These are phyloP conservation scores for Parus major DNA, from an alignment of 2,113 vertebrate genomes.

Conservation along the genomic window DNA sequence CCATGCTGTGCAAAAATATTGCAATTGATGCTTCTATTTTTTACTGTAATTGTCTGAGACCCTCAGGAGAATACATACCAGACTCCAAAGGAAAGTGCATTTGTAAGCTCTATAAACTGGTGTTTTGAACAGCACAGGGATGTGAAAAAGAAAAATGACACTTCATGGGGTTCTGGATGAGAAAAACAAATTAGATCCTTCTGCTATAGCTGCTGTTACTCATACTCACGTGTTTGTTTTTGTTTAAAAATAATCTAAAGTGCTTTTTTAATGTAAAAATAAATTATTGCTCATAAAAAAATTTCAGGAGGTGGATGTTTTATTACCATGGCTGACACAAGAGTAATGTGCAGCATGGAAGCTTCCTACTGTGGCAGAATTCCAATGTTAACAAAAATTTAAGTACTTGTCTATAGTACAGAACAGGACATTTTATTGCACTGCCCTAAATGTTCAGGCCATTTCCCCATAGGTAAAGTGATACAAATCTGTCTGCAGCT, in stretches of 20 bases:
- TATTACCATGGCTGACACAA: not conserved
- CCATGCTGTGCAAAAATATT: slow-evolving; percentile 51
- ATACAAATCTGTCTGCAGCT: not conserved
- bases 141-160: slow-evolving; percentile 15
- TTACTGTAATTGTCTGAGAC: slow-evolving; percentile 49
- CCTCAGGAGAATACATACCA: slow-evolving; percentile 19
- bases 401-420: not conserved
- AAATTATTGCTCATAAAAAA: not conserved
- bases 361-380: not conserved
- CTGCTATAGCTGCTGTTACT: not conserved
- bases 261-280: not conserved
- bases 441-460: not conserved
- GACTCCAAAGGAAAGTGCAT: not conserved
- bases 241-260: slow-evolving; percentile 24
- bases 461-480: not conserved
- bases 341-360: not conserved
- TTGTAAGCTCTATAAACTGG: slow-evolving; percentile 7
- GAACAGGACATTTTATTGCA: not conserved
- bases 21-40: slow-evolving; percentile 61
- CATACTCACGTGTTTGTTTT: not conserved
- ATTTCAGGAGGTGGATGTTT: not conserved
- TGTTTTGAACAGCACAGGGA: not conserved
- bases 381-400: not conserved
- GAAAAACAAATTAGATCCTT: slow-evolving; percentile 32
- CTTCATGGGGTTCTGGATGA: not conserved